These are phyloP conservation scores for Pseudomugil gertrudae DNA, from an alignment of 2,797 vertebrate genomes.

Conservation along the genomic window DNA sequence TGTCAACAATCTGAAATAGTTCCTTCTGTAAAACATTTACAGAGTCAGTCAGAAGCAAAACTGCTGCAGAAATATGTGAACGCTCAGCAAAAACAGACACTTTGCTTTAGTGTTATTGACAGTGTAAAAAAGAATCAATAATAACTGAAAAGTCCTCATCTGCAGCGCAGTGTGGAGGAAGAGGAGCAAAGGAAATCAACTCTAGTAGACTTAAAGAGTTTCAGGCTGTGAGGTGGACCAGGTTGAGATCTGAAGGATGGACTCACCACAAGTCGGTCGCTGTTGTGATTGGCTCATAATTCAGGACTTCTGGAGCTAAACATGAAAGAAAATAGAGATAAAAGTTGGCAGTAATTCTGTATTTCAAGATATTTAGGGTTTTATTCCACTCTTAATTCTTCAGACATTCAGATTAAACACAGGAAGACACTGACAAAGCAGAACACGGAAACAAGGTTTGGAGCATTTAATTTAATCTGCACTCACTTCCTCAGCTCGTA, in stretches of 20 bases:
- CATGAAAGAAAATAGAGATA: slow-evolving; percentile 15
- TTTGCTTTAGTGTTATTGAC: neutral
- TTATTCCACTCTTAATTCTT: neutral
- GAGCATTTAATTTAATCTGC: neutral
- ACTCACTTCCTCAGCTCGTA: neutral
- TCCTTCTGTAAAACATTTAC: neutral
- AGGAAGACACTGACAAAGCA: neutral
- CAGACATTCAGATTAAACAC: neutral
- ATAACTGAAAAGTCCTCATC: too few species aligned
- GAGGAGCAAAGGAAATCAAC: neutral
- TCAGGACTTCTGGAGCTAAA: slow-evolving; percentile 94
- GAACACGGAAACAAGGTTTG: too few species aligned
- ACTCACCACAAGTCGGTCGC: slow-evolving; percentile 96
- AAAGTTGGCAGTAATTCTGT: neutral
- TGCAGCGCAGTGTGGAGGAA: neutral
- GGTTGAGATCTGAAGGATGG: neutral
- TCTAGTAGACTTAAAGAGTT: neutral
- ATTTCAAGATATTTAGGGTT: neutral
- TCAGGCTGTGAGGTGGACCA: neutral
- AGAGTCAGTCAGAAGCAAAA: neutral
- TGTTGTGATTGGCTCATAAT: slow-evolving; percentile 96
- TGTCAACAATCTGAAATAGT: neutral
- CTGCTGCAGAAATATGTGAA: too few species aligned
- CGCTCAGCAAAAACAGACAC: too few species aligned
- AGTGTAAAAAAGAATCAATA: neutral